Conservation (phyloP, 2,888 invertebrate species). For the Eurois occulta region DNA sequence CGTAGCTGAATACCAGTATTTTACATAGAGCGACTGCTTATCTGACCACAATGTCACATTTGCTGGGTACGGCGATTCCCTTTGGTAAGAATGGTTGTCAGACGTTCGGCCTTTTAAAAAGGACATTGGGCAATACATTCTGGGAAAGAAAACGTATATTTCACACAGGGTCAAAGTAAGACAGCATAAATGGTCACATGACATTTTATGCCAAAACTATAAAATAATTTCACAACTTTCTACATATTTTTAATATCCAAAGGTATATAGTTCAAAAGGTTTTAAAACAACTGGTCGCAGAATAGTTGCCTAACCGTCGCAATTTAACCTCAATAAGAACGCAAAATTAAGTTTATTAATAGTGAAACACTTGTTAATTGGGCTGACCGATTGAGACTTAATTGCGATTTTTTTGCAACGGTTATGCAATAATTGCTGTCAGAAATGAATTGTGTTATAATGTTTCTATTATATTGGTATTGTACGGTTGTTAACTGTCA, state of each 20-base stretch:
- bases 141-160: not conserved
- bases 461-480: conserved; percentile 34
- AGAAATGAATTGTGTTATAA: conserved; percentile 48
- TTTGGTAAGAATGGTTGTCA: not conserved
- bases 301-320: conserved; percentile 42
- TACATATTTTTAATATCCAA: conserved; percentile 30
- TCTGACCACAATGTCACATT: not conserved
- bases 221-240: conserved; percentile 36
- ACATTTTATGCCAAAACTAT: not conserved
- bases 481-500: conserved; percentile 4
- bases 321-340: conserved; percentile 54
- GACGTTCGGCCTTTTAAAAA: not conserved
- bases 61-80: not conserved
- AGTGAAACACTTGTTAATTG: conserved; percentile 57
- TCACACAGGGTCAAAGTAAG: not conserved
- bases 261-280: conserved; percentile 55
- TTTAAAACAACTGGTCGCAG: conserved; percentile 49
- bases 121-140: not conserved
- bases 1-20: not conserved
- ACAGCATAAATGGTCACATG: not conserved
- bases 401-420: conserved; percentile 49
- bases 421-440: conserved; percentile 53
- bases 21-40: not conserved
- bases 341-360: conserved; percentile 56
- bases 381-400: conserved; percentile 44